Evolutionary conservation across 2,797 vertebrate genomes (phyloP).

Genomic region (Macropus fuliginosus): DNA sequence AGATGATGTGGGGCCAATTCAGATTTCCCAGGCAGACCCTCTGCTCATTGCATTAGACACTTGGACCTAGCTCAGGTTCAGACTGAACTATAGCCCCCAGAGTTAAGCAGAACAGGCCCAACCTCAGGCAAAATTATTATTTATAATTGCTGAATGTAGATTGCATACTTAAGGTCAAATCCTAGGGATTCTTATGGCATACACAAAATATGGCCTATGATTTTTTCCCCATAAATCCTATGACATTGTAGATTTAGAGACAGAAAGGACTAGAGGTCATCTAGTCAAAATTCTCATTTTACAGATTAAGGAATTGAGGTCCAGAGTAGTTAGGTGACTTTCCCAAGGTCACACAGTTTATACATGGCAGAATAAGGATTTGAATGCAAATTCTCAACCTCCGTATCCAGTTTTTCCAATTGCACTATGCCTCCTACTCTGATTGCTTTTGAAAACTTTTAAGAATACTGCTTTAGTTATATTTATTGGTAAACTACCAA

Average conservation of each 20-base stretch:
- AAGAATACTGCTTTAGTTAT: slow-evolving; percentile 53
- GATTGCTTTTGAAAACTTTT: slow-evolving; percentile 55
- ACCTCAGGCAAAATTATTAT: not conserved
- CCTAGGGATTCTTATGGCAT: slow-evolving; percentile 32
- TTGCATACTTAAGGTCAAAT: slow-evolving; percentile 13
- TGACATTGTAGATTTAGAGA: not conserved
- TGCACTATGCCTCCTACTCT: not conserved
- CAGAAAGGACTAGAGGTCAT: not conserved
- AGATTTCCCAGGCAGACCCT: not conserved
- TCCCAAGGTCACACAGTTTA: not conserved
- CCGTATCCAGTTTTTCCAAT: not conserved
- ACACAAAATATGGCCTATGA: slow-evolving; percentile 36
- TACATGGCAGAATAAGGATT: not conserved
- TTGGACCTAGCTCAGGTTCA: not conserved
- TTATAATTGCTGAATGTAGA: not conserved
- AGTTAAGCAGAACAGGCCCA: not conserved
- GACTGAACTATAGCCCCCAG: not conserved
- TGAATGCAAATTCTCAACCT: not conserved
- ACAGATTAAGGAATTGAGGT: not conserved
- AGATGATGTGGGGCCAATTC: not conserved
- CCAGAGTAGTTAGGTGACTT: not conserved
- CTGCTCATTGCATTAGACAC: not conserved
- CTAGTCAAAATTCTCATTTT: not conserved
- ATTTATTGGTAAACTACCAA: slow-evolving; percentile 14
- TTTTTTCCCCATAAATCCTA: slow-evolving; percentile 33